These are phyloP conservation scores for Darevskia mixta DNA, from an alignment of 2,797 vertebrate genomes.

Conservation along the genomic window DNA sequence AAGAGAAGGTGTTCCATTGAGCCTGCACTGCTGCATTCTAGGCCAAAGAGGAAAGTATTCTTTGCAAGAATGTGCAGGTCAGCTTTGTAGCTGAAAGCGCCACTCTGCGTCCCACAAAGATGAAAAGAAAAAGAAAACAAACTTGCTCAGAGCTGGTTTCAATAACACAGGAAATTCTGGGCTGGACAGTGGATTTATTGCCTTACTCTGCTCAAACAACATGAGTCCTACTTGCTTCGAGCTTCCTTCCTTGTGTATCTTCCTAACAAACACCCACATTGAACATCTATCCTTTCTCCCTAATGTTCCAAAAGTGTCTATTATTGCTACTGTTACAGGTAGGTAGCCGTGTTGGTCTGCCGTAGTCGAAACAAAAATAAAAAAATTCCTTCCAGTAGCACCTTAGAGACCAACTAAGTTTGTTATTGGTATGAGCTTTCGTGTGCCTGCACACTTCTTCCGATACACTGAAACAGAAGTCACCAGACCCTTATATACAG, in stretches of 20 bases:
- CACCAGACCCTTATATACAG: too few species aligned
- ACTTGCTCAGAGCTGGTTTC: neutral
- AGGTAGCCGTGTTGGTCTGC: too few species aligned
- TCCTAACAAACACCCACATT: neutral
- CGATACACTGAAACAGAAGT: too few species aligned
- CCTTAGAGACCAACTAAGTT: too few species aligned
- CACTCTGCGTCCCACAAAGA: rapidly evolving
- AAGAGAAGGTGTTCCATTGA: neutral
- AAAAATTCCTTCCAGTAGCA: too few species aligned
- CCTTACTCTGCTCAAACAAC: constrained; percentile 45
- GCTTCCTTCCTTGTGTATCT: neutral
- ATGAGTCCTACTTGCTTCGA: constrained; percentile 21
- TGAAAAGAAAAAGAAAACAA: constrained; percentile 28
- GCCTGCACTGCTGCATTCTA: neutral
- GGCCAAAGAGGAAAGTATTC: neutral
- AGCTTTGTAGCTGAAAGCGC: constrained; percentile 4
- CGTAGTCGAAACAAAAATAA: too few species aligned
- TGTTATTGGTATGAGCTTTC: too few species aligned
- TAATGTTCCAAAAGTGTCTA: neutral
- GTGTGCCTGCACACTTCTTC: too few species aligned
- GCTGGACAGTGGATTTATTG: constrained; percentile 37
- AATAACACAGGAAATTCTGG: constrained; percentile 52
- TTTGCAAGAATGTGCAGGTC: constrained; percentile 6
- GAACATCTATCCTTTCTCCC: neutral
- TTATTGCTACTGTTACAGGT: neutral